A percentile compares a stretch with the other conserved stretches of the same genome.
Conservation (phyloP, 2,113 vertebrate species). For the Brachypteracias leptosomus region DNA sequence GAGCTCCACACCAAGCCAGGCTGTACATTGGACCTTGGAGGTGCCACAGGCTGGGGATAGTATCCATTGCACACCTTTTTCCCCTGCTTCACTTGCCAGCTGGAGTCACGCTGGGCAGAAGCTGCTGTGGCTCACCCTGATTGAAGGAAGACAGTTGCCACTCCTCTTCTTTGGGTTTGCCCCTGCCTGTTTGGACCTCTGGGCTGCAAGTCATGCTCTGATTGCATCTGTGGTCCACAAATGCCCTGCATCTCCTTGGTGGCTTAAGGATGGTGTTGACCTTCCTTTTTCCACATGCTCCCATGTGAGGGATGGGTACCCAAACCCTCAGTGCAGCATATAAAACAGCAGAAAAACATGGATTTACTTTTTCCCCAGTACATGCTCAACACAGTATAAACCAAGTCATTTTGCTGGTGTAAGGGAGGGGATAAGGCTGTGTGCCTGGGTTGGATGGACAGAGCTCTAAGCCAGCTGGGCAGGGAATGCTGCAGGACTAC, state of each 20-base stretch:
- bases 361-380: not conserved
- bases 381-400: not conserved
- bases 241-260: not conserved
- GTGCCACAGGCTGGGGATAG: not conserved
- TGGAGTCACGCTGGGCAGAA: not conserved
- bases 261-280: not conserved
- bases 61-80: not conserved
- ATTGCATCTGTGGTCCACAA: not conserved
- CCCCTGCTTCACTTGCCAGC: not conserved
- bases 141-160: not conserved
- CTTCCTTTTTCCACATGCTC: not conserved
- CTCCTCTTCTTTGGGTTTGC: not conserved
- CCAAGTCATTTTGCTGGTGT: not conserved
- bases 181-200: not conserved
- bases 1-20: not conserved
- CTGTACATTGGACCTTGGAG: accelerated
- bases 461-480: not conserved
- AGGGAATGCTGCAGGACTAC: not conserved
- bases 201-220: not conserved
- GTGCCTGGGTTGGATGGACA: not conserved
- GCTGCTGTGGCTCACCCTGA: not conserved
- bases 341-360: not conserved
- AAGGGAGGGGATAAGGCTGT: not conserved
- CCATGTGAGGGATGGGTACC: accelerated
- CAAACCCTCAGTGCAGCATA: not conserved